Evolutionary conservation across 1,140 invertebrate species (phyloP).

Genomic region (Acromyrmex echinatior): DNA sequence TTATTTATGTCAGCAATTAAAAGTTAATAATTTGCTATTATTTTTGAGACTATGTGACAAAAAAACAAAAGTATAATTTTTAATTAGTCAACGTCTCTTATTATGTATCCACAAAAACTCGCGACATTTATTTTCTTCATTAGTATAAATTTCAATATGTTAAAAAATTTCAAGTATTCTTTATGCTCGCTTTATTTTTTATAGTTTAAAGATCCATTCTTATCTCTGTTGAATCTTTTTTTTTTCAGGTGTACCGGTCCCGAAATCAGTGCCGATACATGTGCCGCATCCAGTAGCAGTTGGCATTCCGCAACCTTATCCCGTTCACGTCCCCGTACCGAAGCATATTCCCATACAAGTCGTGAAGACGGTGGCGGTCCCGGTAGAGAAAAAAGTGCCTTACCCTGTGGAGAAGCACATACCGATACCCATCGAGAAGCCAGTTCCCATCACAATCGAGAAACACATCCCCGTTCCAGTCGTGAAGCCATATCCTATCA

Average conservation of each 20-base stretch:
- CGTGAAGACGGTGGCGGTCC: conserved; percentile 87
- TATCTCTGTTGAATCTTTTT: not conserved
- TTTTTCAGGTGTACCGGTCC: conserved; percentile 88
- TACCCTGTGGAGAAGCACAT: conserved; percentile 89
- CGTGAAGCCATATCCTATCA: conserved; percentile 91
- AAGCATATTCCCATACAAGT: conserved; percentile 84
- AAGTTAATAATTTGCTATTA: not conserved
- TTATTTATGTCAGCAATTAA: not conserved
- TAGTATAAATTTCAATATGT: not conserved
- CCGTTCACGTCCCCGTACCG: conserved; percentile 85
- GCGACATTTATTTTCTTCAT: not conserved
- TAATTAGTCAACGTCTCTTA: not conserved
- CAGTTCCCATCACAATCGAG: conserved; percentile 90
- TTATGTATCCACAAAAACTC: not conserved
- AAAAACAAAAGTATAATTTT: not conserved
- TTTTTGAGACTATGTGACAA: not conserved
- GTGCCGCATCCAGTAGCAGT: conserved; percentile 91
- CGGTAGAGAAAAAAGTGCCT: conserved; percentile 89
- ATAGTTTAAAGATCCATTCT: not conserved
- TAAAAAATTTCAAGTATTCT: not conserved
- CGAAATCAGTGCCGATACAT: conserved; percentile 90
- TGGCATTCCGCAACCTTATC: conserved; percentile 88
- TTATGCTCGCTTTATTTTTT: not conserved
- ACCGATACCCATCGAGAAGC: conserved; percentile 89
- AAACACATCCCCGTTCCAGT: conserved; percentile 92